Evolutionary conservation across 2,888 invertebrate species (phyloP).

Genomic region (Ennomos erosarius): DNA sequence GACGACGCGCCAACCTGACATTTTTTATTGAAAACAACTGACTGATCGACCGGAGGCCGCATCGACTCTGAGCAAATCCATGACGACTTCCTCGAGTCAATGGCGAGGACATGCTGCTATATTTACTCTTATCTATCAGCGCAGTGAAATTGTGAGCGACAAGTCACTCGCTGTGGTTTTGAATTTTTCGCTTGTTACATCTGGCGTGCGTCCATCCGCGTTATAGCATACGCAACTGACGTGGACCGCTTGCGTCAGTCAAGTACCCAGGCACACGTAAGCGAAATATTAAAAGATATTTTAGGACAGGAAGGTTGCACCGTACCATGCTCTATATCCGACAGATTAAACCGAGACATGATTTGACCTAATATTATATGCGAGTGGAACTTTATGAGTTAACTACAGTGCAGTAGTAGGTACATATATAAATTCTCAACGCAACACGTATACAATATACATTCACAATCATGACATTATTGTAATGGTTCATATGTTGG

Average conservation of each 20-base stretch:
- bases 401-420: background rate
- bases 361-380: constrained; percentile 4
- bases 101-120: constrained; percentile 79
- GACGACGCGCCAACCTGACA: constrained; percentile 79
- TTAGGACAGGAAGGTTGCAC: constrained; percentile 31
- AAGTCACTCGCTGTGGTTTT: constrained; percentile 48
- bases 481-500: background rate
- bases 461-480: constrained; percentile 13
- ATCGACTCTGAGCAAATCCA: constrained; percentile 72
- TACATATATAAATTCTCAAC: too few relatives aligned
- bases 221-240: constrained; percentile 51
- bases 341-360: constrained; percentile 2
- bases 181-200: constrained; percentile 48
- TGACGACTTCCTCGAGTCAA: constrained; percentile 79
- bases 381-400: constrained; percentile 2
- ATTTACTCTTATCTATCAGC: constrained; percentile 72
- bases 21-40: constrained; percentile 83
- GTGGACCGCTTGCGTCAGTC: constrained; percentile 49
- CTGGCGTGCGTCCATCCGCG: constrained; percentile 59
- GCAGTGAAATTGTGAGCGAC: constrained; percentile 60
- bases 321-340: constrained; percentile 25
- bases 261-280: constrained; percentile 29
- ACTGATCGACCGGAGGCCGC: constrained; percentile 71
- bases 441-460: constrained; percentile 6
- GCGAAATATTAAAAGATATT: constrained; percentile 32